Evolutionary conservation across 2,888 invertebrate genomes (phyloP), one percentile per base, ranked within the genome.

Genomic region (Acrocyrtus sp.): DNA sequence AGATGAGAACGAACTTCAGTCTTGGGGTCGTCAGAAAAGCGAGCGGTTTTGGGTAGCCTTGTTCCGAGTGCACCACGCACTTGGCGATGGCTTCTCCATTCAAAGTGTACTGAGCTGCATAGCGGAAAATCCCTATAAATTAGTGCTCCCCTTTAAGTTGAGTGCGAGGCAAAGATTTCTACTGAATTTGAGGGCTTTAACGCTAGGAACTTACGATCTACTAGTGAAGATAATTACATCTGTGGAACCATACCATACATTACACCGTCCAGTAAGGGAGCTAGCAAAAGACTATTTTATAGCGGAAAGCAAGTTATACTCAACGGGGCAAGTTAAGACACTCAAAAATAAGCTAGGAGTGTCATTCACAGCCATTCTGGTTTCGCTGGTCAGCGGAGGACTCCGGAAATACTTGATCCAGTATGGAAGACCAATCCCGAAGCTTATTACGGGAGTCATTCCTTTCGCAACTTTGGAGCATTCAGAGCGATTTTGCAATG

Each of bases 341-440:
- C 54, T 61, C n/a, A 60, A 56, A 21, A 21, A 48, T 2, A 54
- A 48, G n/a, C 56, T 56, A 51, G 6, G 27, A 12, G 66, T 56
- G 12, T 12, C 72, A 1, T 60, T 56, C 15, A 72, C 72, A 0
- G 21, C n/a, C 15, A 17, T 66, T 34, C 58, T 72, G 10, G 6
- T 72, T 1, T 48, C 60, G 39, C 54, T 63, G 8, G 56, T 72
- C 43, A 54, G 61, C 1, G 72, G 72, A 3, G 72, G 72, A 15
- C 12, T 72, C 12, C 24, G 72, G 12, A 60, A 48, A 22, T 72
- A 54, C 26, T 48, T 66, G 17, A 1, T 47, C 2, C 60, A 54
- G 15, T 43, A 66, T 26, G 29, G 15, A 1, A 54, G 19, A 15
- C 21, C 41, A 2, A 27, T 66, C 15, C 72, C 72, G 22, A 21